phyloP scores from a whole-genome alignment of 2,888 invertebrate species.

The Campoplex capitator region DNA sequence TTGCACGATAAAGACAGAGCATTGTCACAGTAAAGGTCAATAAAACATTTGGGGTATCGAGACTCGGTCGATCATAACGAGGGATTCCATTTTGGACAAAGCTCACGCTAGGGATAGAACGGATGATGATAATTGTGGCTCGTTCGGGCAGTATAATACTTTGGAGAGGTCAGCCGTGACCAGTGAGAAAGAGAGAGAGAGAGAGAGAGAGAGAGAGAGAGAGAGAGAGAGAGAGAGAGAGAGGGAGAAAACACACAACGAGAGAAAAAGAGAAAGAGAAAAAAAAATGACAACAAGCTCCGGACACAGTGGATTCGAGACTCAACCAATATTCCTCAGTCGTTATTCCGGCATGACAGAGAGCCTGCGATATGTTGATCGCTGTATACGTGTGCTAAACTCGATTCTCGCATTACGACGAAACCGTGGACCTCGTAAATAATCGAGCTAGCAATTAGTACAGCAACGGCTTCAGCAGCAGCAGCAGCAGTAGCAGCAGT shows the following conservation, averaged over 20 bases:
- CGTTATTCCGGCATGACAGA: slow-evolving; percentile 44
- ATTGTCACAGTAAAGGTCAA: slow-evolving; percentile 36
- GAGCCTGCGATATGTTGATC: slow-evolving; percentile 42
- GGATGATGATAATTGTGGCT: slow-evolving; percentile 44
- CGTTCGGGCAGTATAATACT: slow-evolving; percentile 36
- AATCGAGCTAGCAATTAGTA: slow-evolving; percentile 72
- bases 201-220: not conserved
- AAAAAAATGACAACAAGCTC: slow-evolving; percentile 44
- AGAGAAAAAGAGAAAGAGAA: not conserved
- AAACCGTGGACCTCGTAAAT: slow-evolving; percentile 62
- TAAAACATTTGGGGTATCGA: slow-evolving; percentile 53
- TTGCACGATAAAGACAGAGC: slow-evolving; percentile 10
- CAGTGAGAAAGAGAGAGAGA: slow-evolving; percentile 14
- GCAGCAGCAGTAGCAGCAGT: slow-evolving; percentile 62
- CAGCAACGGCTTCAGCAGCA: slow-evolving; percentile 68
- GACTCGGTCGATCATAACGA: slow-evolving; percentile 50
- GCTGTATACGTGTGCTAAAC: slow-evolving; percentile 12
- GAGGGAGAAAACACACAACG: not conserved
- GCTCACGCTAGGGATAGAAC: slow-evolving; percentile 51
- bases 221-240: slow-evolving; percentile 5
- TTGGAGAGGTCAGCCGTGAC: slow-evolving; percentile 31
- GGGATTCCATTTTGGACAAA: slow-evolving; percentile 38
- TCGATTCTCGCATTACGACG: slow-evolving; percentile 57
- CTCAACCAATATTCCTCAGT: slow-evolving; percentile 39
- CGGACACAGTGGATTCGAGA: slow-evolving; percentile 9